Evolutionary conservation across 1,140 invertebrate genomes (phyloP).

Genomic region (Bombus balteatus): DNA sequence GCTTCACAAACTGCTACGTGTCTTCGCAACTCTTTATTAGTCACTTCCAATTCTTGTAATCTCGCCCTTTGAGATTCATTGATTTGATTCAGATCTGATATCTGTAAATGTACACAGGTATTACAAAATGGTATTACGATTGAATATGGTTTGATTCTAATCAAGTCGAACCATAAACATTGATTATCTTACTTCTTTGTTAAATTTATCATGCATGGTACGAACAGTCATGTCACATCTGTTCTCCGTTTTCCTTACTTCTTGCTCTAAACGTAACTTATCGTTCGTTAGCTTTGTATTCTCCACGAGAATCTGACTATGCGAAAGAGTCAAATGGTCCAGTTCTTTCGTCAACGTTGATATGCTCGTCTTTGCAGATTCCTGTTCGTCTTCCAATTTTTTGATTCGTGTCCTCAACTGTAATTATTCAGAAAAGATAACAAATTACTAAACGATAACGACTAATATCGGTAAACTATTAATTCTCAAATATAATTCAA

Average conservation of each 20-base stretch:
- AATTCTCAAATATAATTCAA: no score
- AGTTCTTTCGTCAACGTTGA: slow-evolving; percentile 77
- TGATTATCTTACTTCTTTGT: slow-evolving; percentile 72
- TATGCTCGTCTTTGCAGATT: slow-evolving; percentile 74
- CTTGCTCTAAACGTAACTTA: slow-evolving; percentile 83
- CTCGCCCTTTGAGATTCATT: slow-evolving; percentile 77
- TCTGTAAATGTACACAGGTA: slow-evolving; percentile 54
- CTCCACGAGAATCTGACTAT: slow-evolving; percentile 85
- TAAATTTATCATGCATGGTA: slow-evolving; percentile 76
- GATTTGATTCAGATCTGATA: slow-evolving; percentile 78
- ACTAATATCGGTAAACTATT: no score
- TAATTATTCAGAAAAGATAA: slow-evolving; percentile 39
- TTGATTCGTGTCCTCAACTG: slow-evolving; percentile 74
- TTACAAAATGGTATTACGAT: not conserved
- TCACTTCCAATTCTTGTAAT: slow-evolving; percentile 77
- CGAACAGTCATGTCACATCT: slow-evolving; percentile 73
- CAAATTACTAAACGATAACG: not conserved
- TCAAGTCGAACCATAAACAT: not conserved
- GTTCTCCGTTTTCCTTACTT: slow-evolving; percentile 77
- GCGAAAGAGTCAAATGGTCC: slow-evolving; percentile 81
- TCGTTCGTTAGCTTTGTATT: slow-evolving; percentile 86
- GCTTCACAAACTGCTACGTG: slow-evolving; percentile 77
- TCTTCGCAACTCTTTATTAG: slow-evolving; percentile 78
- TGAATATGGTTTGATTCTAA: not conserved
- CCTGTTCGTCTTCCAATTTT: slow-evolving; percentile 77